Percentiles rank a stretch among this genome's conserved stretches.
Conservation (phyloP, 2,797 vertebrate species). For the Carcharodon carcharias region DNA sequence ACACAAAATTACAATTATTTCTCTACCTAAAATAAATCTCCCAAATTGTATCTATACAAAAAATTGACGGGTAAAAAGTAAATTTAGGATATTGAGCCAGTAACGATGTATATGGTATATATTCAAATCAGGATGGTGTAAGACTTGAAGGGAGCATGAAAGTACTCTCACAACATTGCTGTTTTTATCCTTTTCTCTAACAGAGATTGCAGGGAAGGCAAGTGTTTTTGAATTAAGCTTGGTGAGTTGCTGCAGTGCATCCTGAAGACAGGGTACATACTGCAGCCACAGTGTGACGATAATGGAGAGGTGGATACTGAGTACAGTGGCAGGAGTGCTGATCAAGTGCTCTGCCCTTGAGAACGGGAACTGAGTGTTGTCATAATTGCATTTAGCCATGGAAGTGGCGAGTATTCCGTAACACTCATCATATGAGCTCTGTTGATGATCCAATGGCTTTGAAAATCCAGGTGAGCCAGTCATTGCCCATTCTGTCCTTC, state of each 20-base stretch:
- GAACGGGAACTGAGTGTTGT: not conserved
- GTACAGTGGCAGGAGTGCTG: not conserved
- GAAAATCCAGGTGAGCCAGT: not conserved
- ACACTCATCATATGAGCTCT: not conserved
- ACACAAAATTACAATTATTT: not conserved
- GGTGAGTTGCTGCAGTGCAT: not conserved
- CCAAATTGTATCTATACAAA: not conserved
- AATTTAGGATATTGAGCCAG: not conserved
- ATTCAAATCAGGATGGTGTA: not conserved
- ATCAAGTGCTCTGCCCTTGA: not conserved
- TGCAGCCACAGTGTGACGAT: not conserved
- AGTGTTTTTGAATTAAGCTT: not conserved
- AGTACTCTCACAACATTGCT: not conserved
- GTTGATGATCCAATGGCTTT: not conserved
- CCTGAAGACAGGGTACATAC: not conserved
- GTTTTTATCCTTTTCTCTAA: not conserved
- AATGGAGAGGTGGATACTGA: not conserved
- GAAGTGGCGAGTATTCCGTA: not conserved
- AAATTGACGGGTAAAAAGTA: not conserved
- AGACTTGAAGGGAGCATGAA: not conserved
- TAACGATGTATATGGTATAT: not conserved
- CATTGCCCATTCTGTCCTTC: not conserved
- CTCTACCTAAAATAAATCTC: not conserved
- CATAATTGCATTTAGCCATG: not conserved
- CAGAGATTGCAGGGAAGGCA: not conserved